Evolutionary conservation across 1,140 invertebrate genomes (phyloP), one percentile per base, ranked within the genome.

Genomic region (Heliconius nattereri): DNA sequence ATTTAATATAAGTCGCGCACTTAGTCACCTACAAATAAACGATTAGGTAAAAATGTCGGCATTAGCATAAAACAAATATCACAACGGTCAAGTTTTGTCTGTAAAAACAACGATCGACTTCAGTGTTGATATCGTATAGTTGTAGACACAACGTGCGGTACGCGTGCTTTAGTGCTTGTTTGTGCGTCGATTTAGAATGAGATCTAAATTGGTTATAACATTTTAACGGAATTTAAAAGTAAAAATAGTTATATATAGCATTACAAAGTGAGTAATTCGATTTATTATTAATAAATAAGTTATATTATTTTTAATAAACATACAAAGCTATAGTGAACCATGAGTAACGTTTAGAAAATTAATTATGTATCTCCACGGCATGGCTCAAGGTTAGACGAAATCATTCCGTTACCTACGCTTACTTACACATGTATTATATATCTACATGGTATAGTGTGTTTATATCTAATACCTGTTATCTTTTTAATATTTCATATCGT

Each of bases 131-230:
- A 75, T 79, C 70, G 79, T 80, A 81, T 73, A 83, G 81, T 78
- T 54, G 82, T 84, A 79, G 86, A 80, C 75, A 89, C 80, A 82
- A 84, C 85, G 81, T 85, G 82, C 85, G 85, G 85, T 89, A 85
- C 86, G 84, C 85, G 83, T 77, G 49, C 83, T 88, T 75, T 89
- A 87, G 89, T 91, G 84, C 75, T 86, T 85, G 85, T 87, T 89
- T 85, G 85, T 78, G 84, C 86, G 83, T 86, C 83, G 86, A 78
- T 80, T 82, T 75, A 83, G 81, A 75, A 87, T 87, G 80, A 85
- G 86, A 75, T 85, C 57, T 86, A 84, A 84, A 79, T 49, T 45
- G 78, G 54, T 7, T 40, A 9, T 37, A 37, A n/a, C 20, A 72
- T 72, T 19, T 37, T 71, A 71, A 32, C 32, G 6, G 70, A 54